These are phyloP conservation scores for Drosophila colorata DNA, from an alignment of 2,888 invertebrate species.

Conservation along the genomic window DNA sequence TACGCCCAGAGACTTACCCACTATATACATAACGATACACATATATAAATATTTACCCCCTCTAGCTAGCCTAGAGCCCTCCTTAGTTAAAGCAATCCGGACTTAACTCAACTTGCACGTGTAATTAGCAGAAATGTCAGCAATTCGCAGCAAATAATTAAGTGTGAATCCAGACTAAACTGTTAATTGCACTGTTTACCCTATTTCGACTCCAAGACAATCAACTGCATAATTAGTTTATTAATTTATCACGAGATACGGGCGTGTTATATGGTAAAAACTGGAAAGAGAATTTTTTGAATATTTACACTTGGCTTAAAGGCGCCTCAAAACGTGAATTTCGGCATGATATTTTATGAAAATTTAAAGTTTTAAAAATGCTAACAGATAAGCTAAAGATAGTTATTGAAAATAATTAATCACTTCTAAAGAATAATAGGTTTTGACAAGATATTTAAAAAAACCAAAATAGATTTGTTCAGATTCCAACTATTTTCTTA, in stretches of 20 bases:
- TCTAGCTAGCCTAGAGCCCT: constrained; percentile 2
- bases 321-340: background rate
- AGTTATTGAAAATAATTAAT: background rate
- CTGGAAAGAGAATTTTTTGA: background rate
- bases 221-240: constrained; percentile 8
- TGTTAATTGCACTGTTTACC: constrained; percentile 45
- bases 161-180: constrained; percentile 25
- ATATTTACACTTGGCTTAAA: background rate
- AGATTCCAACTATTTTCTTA: background rate
- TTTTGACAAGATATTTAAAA: too few relatives aligned
- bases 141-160: constrained; percentile 26
- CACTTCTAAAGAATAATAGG: background rate
- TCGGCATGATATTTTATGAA: background rate
- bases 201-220: constrained; percentile 9
- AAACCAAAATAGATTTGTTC: background rate
- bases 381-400: too few relatives aligned
- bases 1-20: constrained; percentile 13
- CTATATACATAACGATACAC: background rate
- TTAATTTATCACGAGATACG: constrained; percentile 1
- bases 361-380: too few relatives aligned
- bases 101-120: constrained; percentile 48
- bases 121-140: constrained; percentile 58
- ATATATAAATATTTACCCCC: constrained; percentile 1
- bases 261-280: constrained; percentile 4
- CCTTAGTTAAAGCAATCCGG: constrained; percentile 28